These are phyloP conservation scores for Andrena dorsata DNA, from an alignment of 2,888 invertebrate genomes.

Conservation along the genomic window DNA sequence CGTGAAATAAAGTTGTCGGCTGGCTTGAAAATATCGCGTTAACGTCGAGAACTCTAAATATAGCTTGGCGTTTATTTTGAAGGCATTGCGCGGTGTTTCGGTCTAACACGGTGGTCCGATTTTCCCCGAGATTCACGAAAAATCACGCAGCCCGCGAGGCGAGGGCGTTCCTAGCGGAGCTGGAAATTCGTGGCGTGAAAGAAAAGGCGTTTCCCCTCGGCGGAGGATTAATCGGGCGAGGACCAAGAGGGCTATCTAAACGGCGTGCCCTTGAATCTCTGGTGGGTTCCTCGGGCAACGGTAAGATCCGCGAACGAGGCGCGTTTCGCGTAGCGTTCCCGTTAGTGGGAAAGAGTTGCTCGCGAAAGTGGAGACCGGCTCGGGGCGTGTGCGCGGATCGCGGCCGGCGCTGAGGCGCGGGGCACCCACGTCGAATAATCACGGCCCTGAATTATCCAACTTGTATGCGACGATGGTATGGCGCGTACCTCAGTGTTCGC, in stretches of 20 bases:
- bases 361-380: background rate
- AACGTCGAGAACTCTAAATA: constrained; percentile 37
- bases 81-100: constrained; percentile 31
- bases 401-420: constrained; percentile 19
- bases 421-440: constrained; percentile 23
- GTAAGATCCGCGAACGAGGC: background rate
- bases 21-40: constrained; percentile 47
- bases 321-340: constrained; percentile 23
- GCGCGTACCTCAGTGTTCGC: constrained; percentile 68
- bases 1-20: constrained; percentile 31
- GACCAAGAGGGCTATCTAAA: background rate
- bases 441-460: constrained; percentile 72
- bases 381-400: constrained; percentile 20
- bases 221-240: background rate
- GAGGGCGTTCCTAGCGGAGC: too few species aligned
- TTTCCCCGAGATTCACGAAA: constrained; percentile 21
- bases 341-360: constrained; percentile 39
- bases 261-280: constrained; percentile 25
- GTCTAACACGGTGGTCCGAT: constrained; percentile 19
- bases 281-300: background rate
- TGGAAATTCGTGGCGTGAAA: background rate
- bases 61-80: constrained; percentile 45
- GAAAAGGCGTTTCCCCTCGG: background rate
- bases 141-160: background rate
- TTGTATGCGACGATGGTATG: constrained; percentile 67